These are phyloP conservation scores for Danio tinwini DNA, from an alignment of 2,797 vertebrate genomes.

Conservation along the genomic window DNA sequence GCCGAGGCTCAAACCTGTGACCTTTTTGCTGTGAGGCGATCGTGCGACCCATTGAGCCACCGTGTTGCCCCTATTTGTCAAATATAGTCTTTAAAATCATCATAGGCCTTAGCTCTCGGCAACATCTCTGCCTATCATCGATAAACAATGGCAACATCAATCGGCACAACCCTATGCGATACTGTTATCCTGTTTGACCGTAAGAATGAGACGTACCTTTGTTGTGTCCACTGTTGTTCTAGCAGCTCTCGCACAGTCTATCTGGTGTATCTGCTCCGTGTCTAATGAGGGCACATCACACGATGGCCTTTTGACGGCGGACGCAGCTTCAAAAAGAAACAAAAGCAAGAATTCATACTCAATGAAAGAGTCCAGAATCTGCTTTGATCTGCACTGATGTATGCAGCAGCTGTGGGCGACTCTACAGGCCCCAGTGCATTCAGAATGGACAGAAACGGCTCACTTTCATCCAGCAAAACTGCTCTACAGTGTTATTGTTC, in stretches of 20 bases:
- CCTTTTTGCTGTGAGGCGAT: too few relatives aligned
- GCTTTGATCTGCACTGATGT: slow-evolving; percentile 38
- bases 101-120: too few relatives aligned
- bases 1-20: too few relatives aligned
- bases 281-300: slow-evolving; percentile 70
- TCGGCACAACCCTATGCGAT: too few relatives aligned
- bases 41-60: too few relatives aligned
- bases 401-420: slow-evolving; percentile 31
- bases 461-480: slow-evolving; percentile 1
- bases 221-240: slow-evolving; percentile 73
- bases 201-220: slow-evolving; percentile 57
- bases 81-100: too few relatives aligned
- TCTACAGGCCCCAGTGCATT: neutral
- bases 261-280: slow-evolving; percentile 65
- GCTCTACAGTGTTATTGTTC: neutral
- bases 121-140: too few relatives aligned
- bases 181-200: neutral
- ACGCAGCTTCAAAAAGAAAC: slow-evolving; percentile 66
- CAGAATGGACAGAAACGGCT: slow-evolving; percentile 12
- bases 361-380: neutral
- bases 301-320: slow-evolving; percentile 73
- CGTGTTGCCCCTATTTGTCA: too few relatives aligned
- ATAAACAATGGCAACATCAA: too few relatives aligned
- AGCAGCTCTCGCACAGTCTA: slow-evolving; percentile 64
- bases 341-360: slow-evolving; percentile 15